phyloP scores from a whole-genome alignment of 1,140 invertebrate genomes.

The Tetragnatha versicolor region DNA sequence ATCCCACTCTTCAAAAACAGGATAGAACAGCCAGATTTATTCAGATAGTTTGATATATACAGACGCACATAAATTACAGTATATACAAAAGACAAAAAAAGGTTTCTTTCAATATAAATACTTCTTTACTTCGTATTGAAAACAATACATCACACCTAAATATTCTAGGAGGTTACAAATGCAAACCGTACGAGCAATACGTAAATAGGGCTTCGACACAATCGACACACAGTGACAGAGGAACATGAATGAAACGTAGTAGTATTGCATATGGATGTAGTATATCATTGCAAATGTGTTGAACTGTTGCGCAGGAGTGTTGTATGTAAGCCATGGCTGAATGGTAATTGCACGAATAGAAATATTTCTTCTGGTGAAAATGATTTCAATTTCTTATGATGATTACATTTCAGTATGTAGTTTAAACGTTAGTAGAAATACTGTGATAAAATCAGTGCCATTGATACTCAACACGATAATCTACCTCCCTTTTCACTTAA shows the following conservation, averaged over 20 bases:
- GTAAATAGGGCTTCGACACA: neutral
- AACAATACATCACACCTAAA: slow-evolving; percentile 23
- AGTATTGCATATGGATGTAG: too few relatives aligned
- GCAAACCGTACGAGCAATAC: neutral
- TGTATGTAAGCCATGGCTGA: too few relatives aligned
- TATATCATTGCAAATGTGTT: too few relatives aligned
- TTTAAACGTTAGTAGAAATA: too few relatives aligned
- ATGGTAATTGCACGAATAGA: too few relatives aligned
- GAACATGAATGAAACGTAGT: neutral
- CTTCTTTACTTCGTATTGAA: slow-evolving; percentile 8
- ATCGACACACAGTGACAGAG: neutral
- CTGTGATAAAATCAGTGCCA: too few relatives aligned
- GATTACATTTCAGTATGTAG: too few relatives aligned
- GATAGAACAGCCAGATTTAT: slow-evolving; percentile 25
- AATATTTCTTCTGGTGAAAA: too few relatives aligned
- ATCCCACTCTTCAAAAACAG: neutral
- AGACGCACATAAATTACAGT: slow-evolving; percentile 46
- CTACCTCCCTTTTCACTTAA: too few relatives aligned
- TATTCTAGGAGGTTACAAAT: neutral
- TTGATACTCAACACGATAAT: too few relatives aligned
- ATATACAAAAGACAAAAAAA: slow-evolving; percentile 31
- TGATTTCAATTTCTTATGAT: too few relatives aligned
- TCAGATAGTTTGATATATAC: slow-evolving; percentile 37
- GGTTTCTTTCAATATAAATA: slow-evolving; percentile 27
- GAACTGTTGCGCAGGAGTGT: too few relatives aligned